These are phyloP conservation scores for Entelurus aequoreus DNA, from an alignment of 2,113 vertebrate genomes.

Conservation along the genomic window DNA sequence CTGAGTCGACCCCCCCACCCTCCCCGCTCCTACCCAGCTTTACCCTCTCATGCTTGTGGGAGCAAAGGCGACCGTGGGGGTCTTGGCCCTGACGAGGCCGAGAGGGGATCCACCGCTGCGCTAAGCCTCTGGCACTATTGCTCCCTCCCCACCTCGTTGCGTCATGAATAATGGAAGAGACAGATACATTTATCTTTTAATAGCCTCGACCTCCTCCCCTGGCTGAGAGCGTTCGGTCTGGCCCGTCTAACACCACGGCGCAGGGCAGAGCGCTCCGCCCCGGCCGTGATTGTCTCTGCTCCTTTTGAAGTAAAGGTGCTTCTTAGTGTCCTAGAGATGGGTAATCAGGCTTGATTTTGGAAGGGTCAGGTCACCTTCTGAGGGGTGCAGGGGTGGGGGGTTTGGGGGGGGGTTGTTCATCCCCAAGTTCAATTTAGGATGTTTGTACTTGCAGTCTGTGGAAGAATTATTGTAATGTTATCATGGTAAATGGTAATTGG, in stretches of 20 bases:
- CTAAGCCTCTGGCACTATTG: constrained; percentile 71
- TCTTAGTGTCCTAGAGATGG: constrained; percentile 79
- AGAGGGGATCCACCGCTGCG: constrained; percentile 69
- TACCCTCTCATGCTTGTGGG: constrained; percentile 49
- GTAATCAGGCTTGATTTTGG: constrained; percentile 75
- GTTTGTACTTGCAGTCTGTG: constrained; percentile 17
- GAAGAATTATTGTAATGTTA: constrained; percentile 42
- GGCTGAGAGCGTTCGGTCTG: constrained; percentile 61
- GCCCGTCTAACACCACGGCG: constrained; percentile 45
- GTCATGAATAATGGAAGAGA: constrained; percentile 78
- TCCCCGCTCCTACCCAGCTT: constrained; percentile 23
- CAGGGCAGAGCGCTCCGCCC: constrained; percentile 42
- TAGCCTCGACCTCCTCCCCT: constrained; percentile 61
- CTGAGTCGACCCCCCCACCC: constrained; percentile 10
- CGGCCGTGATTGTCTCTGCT: constrained; percentile 66
- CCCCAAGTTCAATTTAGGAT: constrained; percentile 45
- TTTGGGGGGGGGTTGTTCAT: constrained; percentile 28
- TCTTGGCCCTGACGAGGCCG: constrained; percentile 51
- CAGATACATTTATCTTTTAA: constrained; percentile 82
- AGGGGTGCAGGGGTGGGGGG: constrained; percentile 21
- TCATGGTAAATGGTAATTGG: background rate
- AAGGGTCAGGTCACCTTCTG: constrained; percentile 61
- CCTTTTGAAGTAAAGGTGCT: constrained; percentile 70
- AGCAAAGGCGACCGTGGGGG: constrained; percentile 57
- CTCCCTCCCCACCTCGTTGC: constrained; percentile 55